Conservation (phyloP, 2,797 vertebrate species). For the Spatula clypeata region DNA sequence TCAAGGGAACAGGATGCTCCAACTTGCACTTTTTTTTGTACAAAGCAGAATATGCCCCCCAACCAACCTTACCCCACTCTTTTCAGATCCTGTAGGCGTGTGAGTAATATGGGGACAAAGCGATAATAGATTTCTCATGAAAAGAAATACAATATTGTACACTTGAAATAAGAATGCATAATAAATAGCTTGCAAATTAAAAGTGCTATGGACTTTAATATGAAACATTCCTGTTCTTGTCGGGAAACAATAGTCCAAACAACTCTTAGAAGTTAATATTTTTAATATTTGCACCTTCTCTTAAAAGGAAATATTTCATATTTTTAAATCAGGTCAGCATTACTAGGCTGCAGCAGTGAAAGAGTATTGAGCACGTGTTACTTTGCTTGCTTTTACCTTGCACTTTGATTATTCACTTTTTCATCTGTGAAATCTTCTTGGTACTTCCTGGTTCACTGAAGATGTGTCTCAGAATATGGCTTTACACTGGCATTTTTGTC, state of each 20-base stretch:
- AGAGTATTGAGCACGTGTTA: constrained; percentile 6
- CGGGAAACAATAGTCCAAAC: neutral
- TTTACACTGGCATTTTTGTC: constrained; percentile 31
- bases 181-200: neutral
- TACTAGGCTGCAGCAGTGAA: neutral
- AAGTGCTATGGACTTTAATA: neutral
- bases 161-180: neutral
- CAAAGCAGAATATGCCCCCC: neutral
- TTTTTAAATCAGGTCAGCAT: constrained; percentile 20
- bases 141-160: neutral
- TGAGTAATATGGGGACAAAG: neutral
- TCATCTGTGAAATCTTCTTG: constrained; percentile 67
- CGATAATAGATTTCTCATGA: neutral
- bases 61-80: rapidly evolving
- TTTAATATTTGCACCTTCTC: neutral
- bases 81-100: neutral
- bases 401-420: constrained; percentile 65
- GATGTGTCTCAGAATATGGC: neutral
- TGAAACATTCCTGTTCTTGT: neutral
- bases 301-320: neutral
- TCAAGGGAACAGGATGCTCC: neutral
- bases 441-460: constrained; percentile 69
- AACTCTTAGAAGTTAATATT: neutral
- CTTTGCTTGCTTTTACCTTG: constrained; percentile 32
- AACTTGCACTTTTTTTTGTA: neutral